Conservation (phyloP, 2,888 invertebrate genomes). For the Apamea sordens region DNA sequence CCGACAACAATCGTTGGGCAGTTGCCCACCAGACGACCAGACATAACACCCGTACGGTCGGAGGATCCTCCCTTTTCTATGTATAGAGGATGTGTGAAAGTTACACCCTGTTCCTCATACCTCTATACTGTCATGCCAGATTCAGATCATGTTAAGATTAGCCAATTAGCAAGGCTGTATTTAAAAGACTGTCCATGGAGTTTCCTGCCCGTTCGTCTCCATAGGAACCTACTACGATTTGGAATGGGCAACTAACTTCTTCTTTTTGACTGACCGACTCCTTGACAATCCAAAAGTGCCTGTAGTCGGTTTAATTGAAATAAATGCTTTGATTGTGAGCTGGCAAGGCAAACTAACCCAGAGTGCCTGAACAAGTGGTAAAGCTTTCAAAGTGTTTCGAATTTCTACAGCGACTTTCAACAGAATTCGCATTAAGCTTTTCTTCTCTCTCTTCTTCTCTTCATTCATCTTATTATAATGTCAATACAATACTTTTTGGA, state of each 20-base stretch:
- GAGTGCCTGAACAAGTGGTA: neutral
- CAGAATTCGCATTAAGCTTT: neutral
- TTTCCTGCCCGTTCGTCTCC: neutral
- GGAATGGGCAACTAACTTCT: neutral
- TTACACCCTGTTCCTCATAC: too few species aligned
- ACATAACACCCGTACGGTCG: too few species aligned
- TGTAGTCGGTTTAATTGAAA: neutral
- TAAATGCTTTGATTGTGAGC: neutral
- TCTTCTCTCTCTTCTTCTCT: too few species aligned
- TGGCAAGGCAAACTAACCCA: neutral
- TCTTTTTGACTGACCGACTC: neutral
- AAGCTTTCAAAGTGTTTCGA: neutral
- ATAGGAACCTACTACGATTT: neutral
- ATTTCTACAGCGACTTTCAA: neutral
- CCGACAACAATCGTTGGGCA: too few species aligned
- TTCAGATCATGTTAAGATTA: neutral
- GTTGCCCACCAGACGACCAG: too few species aligned
- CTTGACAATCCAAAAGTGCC: neutral
- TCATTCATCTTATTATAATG: neutral
- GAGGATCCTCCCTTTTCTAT: too few species aligned
- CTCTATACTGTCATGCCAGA: neutral
- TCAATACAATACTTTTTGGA: neutral
- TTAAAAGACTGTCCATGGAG: neutral
- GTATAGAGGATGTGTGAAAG: too few species aligned
- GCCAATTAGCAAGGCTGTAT: neutral